Conservation (phyloP, 2,888 invertebrate genomes). For the Hirudinaria manillensis region DNA sequence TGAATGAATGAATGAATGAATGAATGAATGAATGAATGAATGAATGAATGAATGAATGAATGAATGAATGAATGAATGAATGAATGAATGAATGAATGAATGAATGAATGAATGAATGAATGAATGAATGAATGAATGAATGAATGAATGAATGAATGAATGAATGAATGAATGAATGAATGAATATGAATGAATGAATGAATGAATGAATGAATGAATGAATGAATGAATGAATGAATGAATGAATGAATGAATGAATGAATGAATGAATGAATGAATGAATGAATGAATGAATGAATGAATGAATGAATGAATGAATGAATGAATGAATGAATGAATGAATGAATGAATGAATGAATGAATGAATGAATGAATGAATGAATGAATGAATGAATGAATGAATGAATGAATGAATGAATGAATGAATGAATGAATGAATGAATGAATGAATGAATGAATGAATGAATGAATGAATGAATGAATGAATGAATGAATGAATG, state of each 20-base stretch:
- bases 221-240: not conserved
- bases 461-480: not conserved
- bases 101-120: not conserved
- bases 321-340: conserved; percentile 33
- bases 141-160: not conserved
- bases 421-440: not conserved
- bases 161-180: not conserved
- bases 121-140: not conserved
- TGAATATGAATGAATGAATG: not conserved
- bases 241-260: not conserved
- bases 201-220: not conserved
- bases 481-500: not conserved
- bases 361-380: conserved; percentile 29
- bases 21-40: not conserved
- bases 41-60: not conserved
- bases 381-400: conserved; percentile 29
- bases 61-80: not conserved
- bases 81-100: not conserved
- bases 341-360: conserved; percentile 27
- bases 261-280: not conserved
- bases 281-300: not conserved
- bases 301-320: conserved; percentile 30
- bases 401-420: not conserved
- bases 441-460: not conserved
- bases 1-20: not conserved